Percentiles rank a stretch among this genome's conserved stretches.
These are phyloP conservation scores for Drosophila micromelanica DNA, from an alignment of 1,140 invertebrate species.

Conservation along the genomic window DNA sequence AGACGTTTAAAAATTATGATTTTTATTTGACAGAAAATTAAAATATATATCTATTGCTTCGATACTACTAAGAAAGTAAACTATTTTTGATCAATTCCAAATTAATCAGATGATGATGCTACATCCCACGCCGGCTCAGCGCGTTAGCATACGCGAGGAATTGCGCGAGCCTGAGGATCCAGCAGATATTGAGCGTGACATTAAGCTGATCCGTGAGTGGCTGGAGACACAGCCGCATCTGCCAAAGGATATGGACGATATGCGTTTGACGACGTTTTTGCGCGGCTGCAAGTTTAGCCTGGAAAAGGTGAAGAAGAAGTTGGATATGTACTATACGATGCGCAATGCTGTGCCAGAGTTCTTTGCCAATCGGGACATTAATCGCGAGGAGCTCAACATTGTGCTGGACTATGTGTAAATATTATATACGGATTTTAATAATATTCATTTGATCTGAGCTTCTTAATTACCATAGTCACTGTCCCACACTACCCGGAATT, in stretches of 20 bases:
- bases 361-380: constrained; percentile 91
- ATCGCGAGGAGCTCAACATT: constrained; percentile 88
- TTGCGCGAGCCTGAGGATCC: constrained; percentile 89
- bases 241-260: constrained; percentile 88
- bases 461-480: constrained; percentile 86
- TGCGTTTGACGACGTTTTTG: constrained; percentile 90
- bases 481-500: constrained; percentile 91
- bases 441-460: neutral
- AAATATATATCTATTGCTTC: too few relatives aligned
- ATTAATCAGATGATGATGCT: constrained; percentile 88
- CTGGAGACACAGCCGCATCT: constrained; percentile 90
- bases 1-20: constrained; percentile 40
- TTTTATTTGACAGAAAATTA: neutral
- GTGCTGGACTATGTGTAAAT: constrained; percentile 90
- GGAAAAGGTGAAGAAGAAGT: constrained; percentile 92
- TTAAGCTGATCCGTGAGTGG: constrained; percentile 89
- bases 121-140: constrained; percentile 90
- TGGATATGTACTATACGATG: constrained; percentile 93
- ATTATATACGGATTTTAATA: neutral
- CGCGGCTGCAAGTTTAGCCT: constrained; percentile 93
- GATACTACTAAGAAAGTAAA: too few relatives aligned
- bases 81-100: too few relatives aligned
- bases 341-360: constrained; percentile 92
- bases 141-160: constrained; percentile 89
- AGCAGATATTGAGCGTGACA: constrained; percentile 87